A percentile compares a stretch with the other conserved stretches of the same genome.
Evolutionary conservation across 2,888 invertebrate species (phyloP).

Genomic region (Sinhomidia bicolor): DNA sequence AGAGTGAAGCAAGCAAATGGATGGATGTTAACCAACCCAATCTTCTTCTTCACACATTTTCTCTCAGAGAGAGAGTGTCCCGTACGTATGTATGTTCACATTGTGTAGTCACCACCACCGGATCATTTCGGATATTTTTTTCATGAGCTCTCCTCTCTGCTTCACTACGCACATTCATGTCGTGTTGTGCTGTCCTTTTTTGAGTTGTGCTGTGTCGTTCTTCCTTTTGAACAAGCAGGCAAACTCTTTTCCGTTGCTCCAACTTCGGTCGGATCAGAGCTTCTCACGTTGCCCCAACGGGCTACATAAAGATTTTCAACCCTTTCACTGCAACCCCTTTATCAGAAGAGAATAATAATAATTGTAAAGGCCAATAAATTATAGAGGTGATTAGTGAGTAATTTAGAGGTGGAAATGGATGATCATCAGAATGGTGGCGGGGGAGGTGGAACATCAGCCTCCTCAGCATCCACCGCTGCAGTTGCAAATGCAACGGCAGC

Average conservation of each 20-base stretch:
- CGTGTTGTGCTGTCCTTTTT: conserved; percentile 50
- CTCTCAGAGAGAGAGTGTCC: background rate
- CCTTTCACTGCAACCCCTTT: conserved; percentile 35
- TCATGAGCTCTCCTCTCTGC: conserved; percentile 60
- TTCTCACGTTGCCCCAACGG: conserved; percentile 29
- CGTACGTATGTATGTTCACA: background rate
- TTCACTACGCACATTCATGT: conserved; percentile 66
- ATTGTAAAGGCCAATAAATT: background rate
- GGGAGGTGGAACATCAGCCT: conserved; percentile 46
- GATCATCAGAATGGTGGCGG: conserved; percentile 60
- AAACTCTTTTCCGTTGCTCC: conserved; percentile 15
- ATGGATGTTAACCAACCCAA: conserved; percentile 41
- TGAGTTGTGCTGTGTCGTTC: conserved; percentile 41
- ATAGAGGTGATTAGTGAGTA: conserved; percentile 9
- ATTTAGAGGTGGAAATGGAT: conserved; percentile 38
- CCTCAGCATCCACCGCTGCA: conserved; percentile 43
- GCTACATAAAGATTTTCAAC: conserved; percentile 23
- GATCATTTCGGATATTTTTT: conserved; percentile 66
- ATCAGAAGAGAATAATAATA: background rate
- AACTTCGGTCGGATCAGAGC: conserved; percentile 10
- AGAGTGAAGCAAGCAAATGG: conserved; percentile 29
- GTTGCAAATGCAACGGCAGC: conserved; percentile 52
- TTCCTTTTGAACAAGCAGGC: conserved; percentile 18
- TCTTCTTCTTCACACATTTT: conserved; percentile 43
- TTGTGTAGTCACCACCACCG: conserved; percentile 50